Conservation (phyloP, 2,888 invertebrate species). For the Caenorhabditis zanzibari region DNA sequence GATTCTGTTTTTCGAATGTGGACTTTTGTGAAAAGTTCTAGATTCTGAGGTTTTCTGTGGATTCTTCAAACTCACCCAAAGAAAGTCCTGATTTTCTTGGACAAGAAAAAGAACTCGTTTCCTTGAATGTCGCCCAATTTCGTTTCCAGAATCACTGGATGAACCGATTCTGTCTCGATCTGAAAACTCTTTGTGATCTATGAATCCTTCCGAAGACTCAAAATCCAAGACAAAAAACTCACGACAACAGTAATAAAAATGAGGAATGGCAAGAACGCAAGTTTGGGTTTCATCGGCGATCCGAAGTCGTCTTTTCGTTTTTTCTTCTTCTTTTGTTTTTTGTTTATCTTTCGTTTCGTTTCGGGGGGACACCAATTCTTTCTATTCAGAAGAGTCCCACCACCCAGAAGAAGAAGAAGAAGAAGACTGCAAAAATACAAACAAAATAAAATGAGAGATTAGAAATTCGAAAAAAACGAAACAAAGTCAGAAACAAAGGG, state of each 20-base stretch:
- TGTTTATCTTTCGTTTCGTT: conserved; percentile 40
- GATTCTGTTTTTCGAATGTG: too few species aligned
- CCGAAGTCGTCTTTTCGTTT: conserved; percentile 16
- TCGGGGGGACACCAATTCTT: conserved; percentile 7
- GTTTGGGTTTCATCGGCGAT: conserved; percentile 37
- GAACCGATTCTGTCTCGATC: conserved; percentile 17
- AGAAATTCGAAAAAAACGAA: conserved; percentile 41
- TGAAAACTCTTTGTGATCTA: neutral
- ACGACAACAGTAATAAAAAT: conserved; percentile 28
- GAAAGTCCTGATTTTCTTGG: conserved; percentile 79
- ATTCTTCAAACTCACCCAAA: conserved; percentile 74
- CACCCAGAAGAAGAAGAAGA: neutral
- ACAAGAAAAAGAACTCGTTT: conserved; percentile 78
- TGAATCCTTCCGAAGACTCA: neutral
- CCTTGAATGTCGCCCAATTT: conserved; percentile 77
- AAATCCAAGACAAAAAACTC: conserved; percentile 16
- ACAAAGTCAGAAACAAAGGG: conserved; percentile 23
- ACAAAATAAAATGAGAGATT: conserved; percentile 62
- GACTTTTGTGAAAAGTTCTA: neutral
- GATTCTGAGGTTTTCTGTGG: too few species aligned
- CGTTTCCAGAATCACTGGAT: conserved; percentile 75
- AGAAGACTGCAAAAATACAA: conserved; percentile 57
- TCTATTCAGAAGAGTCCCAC: conserved; percentile 8
- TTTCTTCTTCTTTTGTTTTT: conserved; percentile 21
- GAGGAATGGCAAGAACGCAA: conserved; percentile 25